Conservation (phyloP, 2,888 invertebrate species). For the Drosophila anomalipes region DNA sequence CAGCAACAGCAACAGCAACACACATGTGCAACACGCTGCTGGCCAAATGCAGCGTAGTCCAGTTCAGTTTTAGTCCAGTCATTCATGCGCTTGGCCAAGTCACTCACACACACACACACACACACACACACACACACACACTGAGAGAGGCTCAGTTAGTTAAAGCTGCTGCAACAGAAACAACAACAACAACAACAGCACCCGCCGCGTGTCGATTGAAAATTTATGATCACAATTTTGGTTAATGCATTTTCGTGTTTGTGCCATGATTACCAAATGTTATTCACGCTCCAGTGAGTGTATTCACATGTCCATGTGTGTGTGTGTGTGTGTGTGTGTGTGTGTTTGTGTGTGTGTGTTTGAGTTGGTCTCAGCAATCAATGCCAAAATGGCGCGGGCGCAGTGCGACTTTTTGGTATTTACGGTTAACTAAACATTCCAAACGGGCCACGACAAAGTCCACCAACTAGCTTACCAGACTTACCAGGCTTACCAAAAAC, state of each 20-base stretch:
- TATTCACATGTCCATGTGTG: constrained; percentile 51
- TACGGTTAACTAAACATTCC: constrained; percentile 78
- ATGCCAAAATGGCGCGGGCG: constrained; percentile 77
- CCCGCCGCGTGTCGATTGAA: constrained; percentile 81
- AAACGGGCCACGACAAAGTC: constrained; percentile 64
- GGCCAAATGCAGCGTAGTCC: constrained; percentile 66
- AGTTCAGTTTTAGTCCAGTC: constrained; percentile 70
- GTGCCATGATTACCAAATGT: constrained; percentile 84
- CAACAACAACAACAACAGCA: constrained; percentile 52
- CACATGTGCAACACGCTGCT: constrained; percentile 48
- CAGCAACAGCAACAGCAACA: constrained; percentile 47
- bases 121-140: constrained; percentile 29
- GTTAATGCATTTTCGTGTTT: constrained; percentile 85
- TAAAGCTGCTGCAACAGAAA: constrained; percentile 32
- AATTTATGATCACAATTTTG: constrained; percentile 85
- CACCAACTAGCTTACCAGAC: constrained; percentile 28
- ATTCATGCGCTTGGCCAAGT: constrained; percentile 67
- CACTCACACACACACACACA: constrained; percentile 37
- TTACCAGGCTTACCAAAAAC: constrained; percentile 1
- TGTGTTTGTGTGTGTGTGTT: constrained; percentile 30
- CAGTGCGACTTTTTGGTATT: constrained; percentile 72
- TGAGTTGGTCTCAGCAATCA: constrained; percentile 65
- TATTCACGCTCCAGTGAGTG: constrained; percentile 80
- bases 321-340: constrained; percentile 14
- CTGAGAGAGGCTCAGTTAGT: constrained; percentile 40